phyloP scores from a whole-genome alignment of 2,888 invertebrate genomes.

The Oeneis ivallda region DNA sequence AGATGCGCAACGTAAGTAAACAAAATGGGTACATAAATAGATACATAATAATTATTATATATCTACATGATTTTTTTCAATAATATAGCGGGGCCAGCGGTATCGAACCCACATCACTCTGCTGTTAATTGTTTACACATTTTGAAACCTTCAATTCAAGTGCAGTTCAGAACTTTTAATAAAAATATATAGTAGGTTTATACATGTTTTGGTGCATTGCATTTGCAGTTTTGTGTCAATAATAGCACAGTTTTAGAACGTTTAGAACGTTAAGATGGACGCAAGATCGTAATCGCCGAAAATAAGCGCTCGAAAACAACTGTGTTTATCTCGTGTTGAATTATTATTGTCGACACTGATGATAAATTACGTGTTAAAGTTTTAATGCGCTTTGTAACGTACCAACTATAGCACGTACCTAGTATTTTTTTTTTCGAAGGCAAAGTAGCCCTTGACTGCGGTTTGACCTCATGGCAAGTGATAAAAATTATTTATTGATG shows the following conservation, averaged over 20 bases:
- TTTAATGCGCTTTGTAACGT: not conserved
- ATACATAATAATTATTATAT: too few relatives aligned
- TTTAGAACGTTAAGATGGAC: not conserved
- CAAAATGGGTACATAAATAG: too few relatives aligned
- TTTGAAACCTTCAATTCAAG: not conserved
- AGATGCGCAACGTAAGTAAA: too few relatives aligned
- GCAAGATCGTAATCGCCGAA: slow-evolving; percentile 24
- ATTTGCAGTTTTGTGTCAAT: slow-evolving; percentile 5
- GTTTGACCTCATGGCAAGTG: too few relatives aligned
- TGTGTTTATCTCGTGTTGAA: slow-evolving; percentile 27
- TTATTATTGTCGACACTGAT: slow-evolving; percentile 25
- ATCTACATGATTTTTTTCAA: too few relatives aligned
- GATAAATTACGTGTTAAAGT: slow-evolving; percentile 6
- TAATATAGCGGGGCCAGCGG: too few relatives aligned
- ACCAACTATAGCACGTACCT: too few relatives aligned
- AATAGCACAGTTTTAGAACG: slow-evolving; percentile 9
- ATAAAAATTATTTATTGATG: too few relatives aligned
- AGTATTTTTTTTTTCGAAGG: too few relatives aligned
- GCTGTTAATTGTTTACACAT: too few relatives aligned
- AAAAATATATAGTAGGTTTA: not conserved
- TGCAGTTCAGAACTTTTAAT: not conserved
- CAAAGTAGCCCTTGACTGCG: too few relatives aligned
- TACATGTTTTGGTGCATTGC: not conserved
- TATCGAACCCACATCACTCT: too few relatives aligned
- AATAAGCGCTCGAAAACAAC: slow-evolving; percentile 28